Conservation (phyloP, 2,888 invertebrate genomes). For the Lamellibrachia satsuma region DNA sequence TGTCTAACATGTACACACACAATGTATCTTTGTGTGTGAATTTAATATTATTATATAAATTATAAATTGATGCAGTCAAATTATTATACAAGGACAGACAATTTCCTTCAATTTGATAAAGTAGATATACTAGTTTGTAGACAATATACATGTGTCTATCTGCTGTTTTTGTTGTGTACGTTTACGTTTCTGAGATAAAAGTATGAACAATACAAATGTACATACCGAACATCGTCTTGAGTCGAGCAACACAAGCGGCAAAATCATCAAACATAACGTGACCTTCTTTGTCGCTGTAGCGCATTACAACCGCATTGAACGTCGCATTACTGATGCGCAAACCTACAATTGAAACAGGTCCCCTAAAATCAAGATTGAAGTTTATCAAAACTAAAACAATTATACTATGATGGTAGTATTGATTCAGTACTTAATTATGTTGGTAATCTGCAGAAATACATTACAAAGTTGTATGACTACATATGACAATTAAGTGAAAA, state of each 20-base stretch:
- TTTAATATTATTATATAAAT: too few species aligned
- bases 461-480: neutral
- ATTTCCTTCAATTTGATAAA: too few species aligned
- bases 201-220: conserved; percentile 28
- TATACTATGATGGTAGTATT: neutral
- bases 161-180: too few species aligned
- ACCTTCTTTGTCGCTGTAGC: conserved; percentile 84
- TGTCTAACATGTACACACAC: too few species aligned
- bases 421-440: neutral
- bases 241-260: conserved; percentile 90
- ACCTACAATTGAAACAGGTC: conserved; percentile 48
- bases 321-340: conserved; percentile 89
- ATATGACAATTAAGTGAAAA: neutral
- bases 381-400: neutral
- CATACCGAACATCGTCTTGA: conserved; percentile 94
- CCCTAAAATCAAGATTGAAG: neutral
- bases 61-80: too few species aligned
- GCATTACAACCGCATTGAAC: conserved; percentile 86
- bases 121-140: too few species aligned
- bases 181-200: too few species aligned
- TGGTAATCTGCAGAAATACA: neutral
- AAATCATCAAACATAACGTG: conserved; percentile 92
- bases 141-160: too few species aligned
- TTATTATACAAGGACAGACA: too few species aligned
- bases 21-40: too few species aligned